Conservation (phyloP, 2,797 vertebrate genomes). For the Tauraco hartlaubi region DNA sequence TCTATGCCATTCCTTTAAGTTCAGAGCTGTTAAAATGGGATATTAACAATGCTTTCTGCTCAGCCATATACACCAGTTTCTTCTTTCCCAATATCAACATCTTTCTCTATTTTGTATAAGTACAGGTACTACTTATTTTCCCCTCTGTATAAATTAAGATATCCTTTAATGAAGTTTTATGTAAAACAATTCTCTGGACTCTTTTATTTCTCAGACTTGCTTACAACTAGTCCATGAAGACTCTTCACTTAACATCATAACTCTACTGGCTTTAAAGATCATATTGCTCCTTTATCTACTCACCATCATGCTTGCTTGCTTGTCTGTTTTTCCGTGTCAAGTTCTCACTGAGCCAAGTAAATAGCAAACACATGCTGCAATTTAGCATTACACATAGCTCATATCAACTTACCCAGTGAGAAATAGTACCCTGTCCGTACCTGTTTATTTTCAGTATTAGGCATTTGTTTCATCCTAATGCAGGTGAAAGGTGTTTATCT, state of each 20-base stretch:
- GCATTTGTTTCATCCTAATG: not conserved
- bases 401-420: not conserved
- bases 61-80: not conserved
- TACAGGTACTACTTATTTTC: not conserved
- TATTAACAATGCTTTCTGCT: not conserved
- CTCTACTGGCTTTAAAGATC: not conserved
- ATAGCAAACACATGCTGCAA: fast-evolving
- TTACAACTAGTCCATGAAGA: not conserved
- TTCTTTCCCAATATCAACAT: not conserved
- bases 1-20: not conserved
- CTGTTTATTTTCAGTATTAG: not conserved
- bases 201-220: not conserved
- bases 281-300: not conserved
- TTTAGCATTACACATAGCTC: not conserved
- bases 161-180: not conserved
- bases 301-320: not conserved
- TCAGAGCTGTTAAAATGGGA: not conserved
- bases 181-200: not conserved
- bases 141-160: not conserved
- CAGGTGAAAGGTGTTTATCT: not conserved
- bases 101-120: not conserved
- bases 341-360: not conserved
- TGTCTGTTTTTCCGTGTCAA: not conserved
- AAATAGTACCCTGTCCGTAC: not conserved
- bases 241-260: not conserved